Conservation (phyloP, 2,113 vertebrate genomes). For the Psettodes erumei region DNA sequence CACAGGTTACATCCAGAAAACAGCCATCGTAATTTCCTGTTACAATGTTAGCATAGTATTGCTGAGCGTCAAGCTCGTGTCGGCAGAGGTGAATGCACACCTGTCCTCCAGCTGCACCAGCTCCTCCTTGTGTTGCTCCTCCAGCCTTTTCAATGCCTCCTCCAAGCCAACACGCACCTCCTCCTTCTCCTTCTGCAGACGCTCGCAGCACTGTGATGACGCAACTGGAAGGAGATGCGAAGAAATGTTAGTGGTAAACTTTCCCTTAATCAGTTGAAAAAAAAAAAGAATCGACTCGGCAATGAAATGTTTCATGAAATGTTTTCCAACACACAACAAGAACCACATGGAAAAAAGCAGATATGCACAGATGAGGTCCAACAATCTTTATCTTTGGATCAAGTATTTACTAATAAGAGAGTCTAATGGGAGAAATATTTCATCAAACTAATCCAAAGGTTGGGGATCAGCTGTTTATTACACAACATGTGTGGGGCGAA, state of each 20-base stretch:
- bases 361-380: not conserved
- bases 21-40: not conserved
- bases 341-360: not conserved
- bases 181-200: conserved; percentile 88
- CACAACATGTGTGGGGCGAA: not conserved
- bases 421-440: not conserved
- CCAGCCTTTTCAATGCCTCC: conserved; percentile 85
- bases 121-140: conserved; percentile 89
- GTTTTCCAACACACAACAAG: not conserved
- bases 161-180: conserved; percentile 86
- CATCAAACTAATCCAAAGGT: not conserved
- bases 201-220: conserved; percentile 85
- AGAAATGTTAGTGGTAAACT: not conserved
- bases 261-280: not conserved
- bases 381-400: not conserved
- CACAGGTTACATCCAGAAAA: not conserved
- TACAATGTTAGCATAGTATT: no score
- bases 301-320: not conserved
- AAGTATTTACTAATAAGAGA: not conserved
- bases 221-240: conserved; percentile 73
- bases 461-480: conserved; percentile 4
- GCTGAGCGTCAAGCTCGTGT: not conserved
- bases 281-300: not conserved
- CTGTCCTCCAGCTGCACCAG: conserved; percentile 88
- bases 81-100: conserved; percentile 25